Base-by-base conservation (phyloP, 2,888 invertebrate species). In the Apocheima hispidaria region DNA sequence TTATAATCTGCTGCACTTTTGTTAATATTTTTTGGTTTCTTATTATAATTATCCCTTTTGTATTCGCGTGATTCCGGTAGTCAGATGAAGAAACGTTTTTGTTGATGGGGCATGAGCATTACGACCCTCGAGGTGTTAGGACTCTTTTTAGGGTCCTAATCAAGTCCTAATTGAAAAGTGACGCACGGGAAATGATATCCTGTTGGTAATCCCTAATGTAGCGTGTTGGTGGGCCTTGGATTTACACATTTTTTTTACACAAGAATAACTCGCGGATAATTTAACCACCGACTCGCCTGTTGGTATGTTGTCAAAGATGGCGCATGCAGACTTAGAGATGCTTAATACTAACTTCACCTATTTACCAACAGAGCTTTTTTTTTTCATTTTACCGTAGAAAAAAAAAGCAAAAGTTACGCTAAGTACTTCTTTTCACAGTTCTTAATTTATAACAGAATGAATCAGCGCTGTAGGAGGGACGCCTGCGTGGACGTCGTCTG, bases 41-140 rank as follows among this genome's bases (percentile, higher is more conserved):
- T 58, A 7, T n/a, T 48, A 30, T 54, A 50, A 54, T 60, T 50
- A 50, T 35, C 21, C 36, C n/a, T 43, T 21, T 44, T 12, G 52
- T 21, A 20, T 35, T 28, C n/a, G 60, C 60, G 50, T 55, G 60
- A 54, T 16, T 60, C 50, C 60, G 60, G 60, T 50, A 50, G 50
- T 48, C 36, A 10, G 38, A 35, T 14, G 35, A 9, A 36, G 23
- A 50, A 41, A 48, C 6, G 6, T 53, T 59, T 53, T 59, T 59
- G 46, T 35, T 48, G 6, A 20, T 53, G 18, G 20, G 1, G 48
- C 52, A 59, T 36, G 30, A 44, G 30, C 16, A 14, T 26, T 18
- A 38, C 38, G 14, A 14, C 36, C 14, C 49, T 14, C 6, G 26
- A 36, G 16, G 50, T 35, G 50, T 50, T 26, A 36, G 36, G 23